A percentile compares a stretch with the other conserved stretches of the same genome.
Evolutionary conservation across 1,140 invertebrate genomes (phyloP).

Genomic region (Solenopsis invicta): DNA sequence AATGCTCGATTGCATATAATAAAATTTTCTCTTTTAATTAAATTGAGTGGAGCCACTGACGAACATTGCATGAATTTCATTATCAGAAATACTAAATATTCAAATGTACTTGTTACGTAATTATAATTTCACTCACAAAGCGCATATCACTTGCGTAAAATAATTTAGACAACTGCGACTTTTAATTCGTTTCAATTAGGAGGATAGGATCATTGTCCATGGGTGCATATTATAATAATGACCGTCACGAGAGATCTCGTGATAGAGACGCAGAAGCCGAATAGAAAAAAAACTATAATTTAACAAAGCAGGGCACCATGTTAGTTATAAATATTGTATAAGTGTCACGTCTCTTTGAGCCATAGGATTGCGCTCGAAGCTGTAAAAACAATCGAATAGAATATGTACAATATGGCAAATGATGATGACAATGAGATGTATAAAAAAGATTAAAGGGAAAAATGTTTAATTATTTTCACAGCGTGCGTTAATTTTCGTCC

Average conservation of each 20-base stretch:
- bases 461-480: constrained; percentile 45
- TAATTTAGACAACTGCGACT: background rate
- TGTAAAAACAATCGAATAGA: constrained; percentile 26
- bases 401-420: constrained; percentile 25
- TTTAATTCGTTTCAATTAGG: constrained; percentile 21
- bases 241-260: background rate
- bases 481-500: background rate
- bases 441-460: constrained; percentile 13
- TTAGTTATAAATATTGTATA: constrained; percentile 42
- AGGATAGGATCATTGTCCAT: background rate
- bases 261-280: background rate
- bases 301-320: constrained; percentile 36
- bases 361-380: background rate
- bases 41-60: background rate
- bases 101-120: background rate
- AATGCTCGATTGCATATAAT: background rate
- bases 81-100: constrained; percentile 23
- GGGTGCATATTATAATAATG: constrained; percentile 21
- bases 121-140: background rate
- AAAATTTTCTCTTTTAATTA: constrained; percentile 4
- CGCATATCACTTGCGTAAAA: background rate
- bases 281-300: constrained; percentile 39
- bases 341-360: constrained; percentile 34
- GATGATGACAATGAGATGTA: constrained; percentile 16
- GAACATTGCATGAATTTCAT: background rate